These are phyloP conservation scores for Proteles cristata DNA, from an alignment of 2,113 vertebrate genomes.

Conservation along the genomic window DNA sequence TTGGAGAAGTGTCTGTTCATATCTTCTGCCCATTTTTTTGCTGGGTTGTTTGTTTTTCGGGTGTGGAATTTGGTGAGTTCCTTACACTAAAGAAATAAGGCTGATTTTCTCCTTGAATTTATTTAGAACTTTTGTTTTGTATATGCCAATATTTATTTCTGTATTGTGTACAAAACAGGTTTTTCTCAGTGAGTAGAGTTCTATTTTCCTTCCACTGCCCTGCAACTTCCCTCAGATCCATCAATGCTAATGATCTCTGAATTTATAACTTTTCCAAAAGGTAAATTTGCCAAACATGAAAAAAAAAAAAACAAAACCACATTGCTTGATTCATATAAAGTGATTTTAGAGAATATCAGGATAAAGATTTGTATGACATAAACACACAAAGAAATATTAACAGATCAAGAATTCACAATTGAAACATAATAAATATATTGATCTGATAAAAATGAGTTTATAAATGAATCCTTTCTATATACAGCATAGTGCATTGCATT, in stretches of 20 bases:
- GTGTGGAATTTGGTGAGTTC: too few species aligned
- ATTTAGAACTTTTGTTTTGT: not conserved
- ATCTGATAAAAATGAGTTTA: constrained; percentile 13
- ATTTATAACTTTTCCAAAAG: not conserved
- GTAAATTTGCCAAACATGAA: not conserved
- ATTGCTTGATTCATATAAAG: not conserved
- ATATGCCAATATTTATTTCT: not conserved
- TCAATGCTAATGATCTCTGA: not conserved
- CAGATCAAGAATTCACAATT: not conserved
- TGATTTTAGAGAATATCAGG: constrained; percentile 17
- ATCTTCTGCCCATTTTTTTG: too few species aligned
- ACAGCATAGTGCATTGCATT: not conserved
- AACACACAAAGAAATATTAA: constrained; percentile 40
- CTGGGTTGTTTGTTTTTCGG: too few species aligned
- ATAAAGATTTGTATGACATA: not conserved
- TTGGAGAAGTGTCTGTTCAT: too few species aligned
- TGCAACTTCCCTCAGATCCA: not conserved
- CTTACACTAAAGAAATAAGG: too few species aligned
- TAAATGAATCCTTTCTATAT: not conserved
- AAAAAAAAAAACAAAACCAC: not conserved
- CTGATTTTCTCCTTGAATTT: not conserved
- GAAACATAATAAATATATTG: not conserved
- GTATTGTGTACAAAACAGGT: not conserved
- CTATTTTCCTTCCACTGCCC: not conserved
- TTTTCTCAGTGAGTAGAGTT: not conserved